Conservation (phyloP, 2,113 vertebrate genomes). For the Rhizomys pruinosus region DNA sequence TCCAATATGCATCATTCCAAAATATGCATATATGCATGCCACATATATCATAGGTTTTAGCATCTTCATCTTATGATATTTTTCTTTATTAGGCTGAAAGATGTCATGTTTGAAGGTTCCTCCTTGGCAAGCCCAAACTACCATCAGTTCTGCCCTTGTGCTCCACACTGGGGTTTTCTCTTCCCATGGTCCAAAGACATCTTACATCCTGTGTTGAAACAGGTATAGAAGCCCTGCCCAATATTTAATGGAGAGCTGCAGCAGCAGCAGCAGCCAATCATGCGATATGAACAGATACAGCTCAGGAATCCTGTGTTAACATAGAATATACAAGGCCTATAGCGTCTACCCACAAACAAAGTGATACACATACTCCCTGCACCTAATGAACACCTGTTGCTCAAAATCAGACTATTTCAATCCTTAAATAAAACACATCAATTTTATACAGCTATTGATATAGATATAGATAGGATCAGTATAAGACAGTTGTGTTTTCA, state of each 20-base stretch:
- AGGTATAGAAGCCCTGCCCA: neutral
- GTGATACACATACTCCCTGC: neutral
- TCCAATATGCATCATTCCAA: no score
- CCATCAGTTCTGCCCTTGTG: no score
- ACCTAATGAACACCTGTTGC: neutral
- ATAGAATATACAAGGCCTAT: neutral
- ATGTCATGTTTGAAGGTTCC: no score
- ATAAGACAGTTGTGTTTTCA: no score
- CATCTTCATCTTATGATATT: no score
- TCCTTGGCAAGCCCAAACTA: no score
- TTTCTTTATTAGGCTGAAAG: no score
- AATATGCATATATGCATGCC: no score
- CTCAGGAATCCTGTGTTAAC: neutral
- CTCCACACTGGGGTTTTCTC: no score
- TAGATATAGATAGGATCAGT: no score
- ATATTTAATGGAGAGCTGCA: neutral
- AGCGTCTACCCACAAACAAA: neutral
- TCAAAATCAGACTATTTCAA: neutral
- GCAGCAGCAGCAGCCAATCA: neutral
- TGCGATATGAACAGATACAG: neutral
- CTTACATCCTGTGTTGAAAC: neutral
- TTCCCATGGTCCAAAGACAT: no score
- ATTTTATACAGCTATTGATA: neutral
- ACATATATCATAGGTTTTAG: no score
- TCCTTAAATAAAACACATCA: neutral